A percentile compares a stretch with the other conserved stretches of the same genome.
These are phyloP conservation scores for Chelonoidis abingdonii DNA, from an alignment of 2,113 vertebrate species.

Conservation along the genomic window DNA sequence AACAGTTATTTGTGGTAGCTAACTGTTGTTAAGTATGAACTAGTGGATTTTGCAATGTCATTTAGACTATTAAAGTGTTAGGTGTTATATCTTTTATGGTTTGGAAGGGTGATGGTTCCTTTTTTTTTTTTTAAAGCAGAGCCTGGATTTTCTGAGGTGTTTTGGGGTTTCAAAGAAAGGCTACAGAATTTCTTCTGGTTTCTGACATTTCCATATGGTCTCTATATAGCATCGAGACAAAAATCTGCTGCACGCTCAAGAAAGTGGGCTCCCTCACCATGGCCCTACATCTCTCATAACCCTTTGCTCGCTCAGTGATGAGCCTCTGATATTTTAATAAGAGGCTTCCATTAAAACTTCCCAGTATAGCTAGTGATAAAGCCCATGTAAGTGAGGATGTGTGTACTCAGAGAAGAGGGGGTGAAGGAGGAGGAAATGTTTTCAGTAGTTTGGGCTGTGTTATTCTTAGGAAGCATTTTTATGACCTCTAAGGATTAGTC, in stretches of 20 bases:
- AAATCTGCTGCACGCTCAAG: background rate
- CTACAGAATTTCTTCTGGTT: background rate
- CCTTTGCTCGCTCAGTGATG: background rate
- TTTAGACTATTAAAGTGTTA: background rate
- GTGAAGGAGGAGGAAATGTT: background rate
- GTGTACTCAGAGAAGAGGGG: background rate
- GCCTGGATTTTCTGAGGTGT: background rate
- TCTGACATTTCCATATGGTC: background rate
- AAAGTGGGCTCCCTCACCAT: accelerated
- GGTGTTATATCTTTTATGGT: background rate
- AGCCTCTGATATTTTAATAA: background rate
- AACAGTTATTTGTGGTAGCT: background rate
- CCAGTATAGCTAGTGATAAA: background rate
- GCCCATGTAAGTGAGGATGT: accelerated
- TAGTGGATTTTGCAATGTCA: background rate
- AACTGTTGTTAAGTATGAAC: background rate
- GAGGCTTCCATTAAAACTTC: background rate
- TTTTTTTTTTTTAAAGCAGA: background rate
- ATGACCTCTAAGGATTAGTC: background rate
- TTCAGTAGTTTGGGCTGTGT: background rate
- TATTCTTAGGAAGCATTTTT: background rate
- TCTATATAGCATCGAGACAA: background rate
- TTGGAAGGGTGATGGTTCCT: background rate
- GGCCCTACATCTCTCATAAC: background rate
- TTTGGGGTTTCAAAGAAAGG: background rate